Evolutionary conservation across 1,140 invertebrate species (phyloP).

Genomic region (Palaemon carinicauda): DNA sequence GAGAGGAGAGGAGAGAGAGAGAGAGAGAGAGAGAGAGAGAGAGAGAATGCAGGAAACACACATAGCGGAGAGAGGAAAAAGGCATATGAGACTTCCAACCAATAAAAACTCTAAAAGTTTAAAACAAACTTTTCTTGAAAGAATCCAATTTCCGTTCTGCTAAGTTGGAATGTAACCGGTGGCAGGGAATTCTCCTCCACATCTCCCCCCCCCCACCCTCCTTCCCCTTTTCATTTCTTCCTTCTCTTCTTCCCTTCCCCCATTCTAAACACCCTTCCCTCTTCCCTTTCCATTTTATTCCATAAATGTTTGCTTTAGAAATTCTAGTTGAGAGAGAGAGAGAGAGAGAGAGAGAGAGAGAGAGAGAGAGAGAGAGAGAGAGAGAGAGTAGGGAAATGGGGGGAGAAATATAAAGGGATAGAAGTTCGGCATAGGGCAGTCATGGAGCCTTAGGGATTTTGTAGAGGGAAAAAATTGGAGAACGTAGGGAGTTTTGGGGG

Average conservation of each 20-base stretch:
- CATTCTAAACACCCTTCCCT: too few relatives aligned
- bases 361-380: neutral
- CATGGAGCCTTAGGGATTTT: too few relatives aligned
- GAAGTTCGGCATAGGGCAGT: too few relatives aligned
- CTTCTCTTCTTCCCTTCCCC: too few relatives aligned
- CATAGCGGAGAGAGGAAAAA: neutral
- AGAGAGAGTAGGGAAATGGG: too few relatives aligned
- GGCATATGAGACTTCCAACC: constrained; percentile 14
- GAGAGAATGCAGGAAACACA: neutral
- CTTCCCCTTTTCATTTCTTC: too few relatives aligned
- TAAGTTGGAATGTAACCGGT: neutral
- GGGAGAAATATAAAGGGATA: neutral
- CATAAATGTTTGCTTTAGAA: neutral
- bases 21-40: neutral
- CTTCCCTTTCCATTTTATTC: neutral
- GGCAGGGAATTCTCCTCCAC: too few relatives aligned
- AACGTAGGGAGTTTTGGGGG: too few relatives aligned
- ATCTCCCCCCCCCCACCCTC: too few relatives aligned
- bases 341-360: neutral
- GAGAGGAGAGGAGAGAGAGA: neutral
- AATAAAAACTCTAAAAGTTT: constrained; percentile 21
- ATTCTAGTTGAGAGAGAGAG: neutral
- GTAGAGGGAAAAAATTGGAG: too few relatives aligned
- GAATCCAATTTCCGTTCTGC: constrained; percentile 22
- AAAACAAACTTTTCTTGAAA: constrained; percentile 9